Base-by-base conservation (phyloP, 2,113 vertebrate species). In the Trichechus manatus region DNA sequence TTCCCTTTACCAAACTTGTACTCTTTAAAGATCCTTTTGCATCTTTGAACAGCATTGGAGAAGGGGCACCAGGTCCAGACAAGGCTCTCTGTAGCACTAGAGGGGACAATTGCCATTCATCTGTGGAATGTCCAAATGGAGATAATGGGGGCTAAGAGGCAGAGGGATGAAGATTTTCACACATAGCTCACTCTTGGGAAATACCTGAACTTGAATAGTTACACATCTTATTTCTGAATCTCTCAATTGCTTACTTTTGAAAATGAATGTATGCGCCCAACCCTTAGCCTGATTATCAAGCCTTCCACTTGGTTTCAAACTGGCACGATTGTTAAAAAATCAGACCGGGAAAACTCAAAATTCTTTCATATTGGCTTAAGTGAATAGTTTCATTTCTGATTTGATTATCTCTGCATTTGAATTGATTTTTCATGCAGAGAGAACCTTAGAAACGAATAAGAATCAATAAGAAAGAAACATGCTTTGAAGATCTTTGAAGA, bases 381-480 rank as follows among this genome's bases (percentile, higher is more conserved):
- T 75, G 31, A 78, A 81, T 89, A 61, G 9, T 81, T 93, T 92
- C 33, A 78, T 81, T 42, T 86, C 25, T 91, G 42, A 94, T 50
- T 93, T 86, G 80, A 82, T 94, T 82, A 59, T 93, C 87, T 84
- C 17, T 95, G 74, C 50, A 87, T 20, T 50, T 77, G 11, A 93
- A 85, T 85, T 95, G 87, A 96, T 91, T 81, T 93, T 85, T 39
- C 70, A 83, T 72, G 36, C 39, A 3, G 8, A 91, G 20, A 25
- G 88, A 95, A 86, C 6, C 50, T 91, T 33, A 59, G 27, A 13
- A 88, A 75, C 50, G 66, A 44, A 39, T 33, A 59, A 89, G 10
- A 66, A 91, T 95, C 39, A 82, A 89, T 95, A 50, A 85, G 6
- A 78, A 50, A 92, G 50, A 94, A 93, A 95, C 86, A 56, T 86